Base-by-base conservation (phyloP, 2,113 vertebrate genomes). In the Arothron firmamentum region DNA sequence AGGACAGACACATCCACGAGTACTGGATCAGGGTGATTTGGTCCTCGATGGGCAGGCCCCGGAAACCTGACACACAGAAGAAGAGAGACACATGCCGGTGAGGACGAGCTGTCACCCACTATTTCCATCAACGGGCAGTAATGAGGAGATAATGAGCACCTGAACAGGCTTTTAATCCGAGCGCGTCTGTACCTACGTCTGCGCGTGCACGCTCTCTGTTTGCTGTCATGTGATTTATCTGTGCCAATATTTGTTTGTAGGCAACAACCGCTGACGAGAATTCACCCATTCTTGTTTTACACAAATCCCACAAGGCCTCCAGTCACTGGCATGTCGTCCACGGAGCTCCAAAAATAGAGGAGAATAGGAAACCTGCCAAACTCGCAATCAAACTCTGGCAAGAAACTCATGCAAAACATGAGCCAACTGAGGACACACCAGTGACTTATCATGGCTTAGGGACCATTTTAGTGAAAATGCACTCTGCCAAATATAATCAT, bases 11-110 rank as follows among this genome's bases (percentile, higher is more conserved):
- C 97, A 99, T 99, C 97, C 97, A 99, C 25, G 97, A 99, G 91
- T 99, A 99, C 92, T 99, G 97, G 91, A 99, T 99, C 90, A 99
- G 92, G 82, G 95, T 98, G 89, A 99, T 98, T 92, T 99, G 97
- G 95, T 99, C 97, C 93, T 99, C 97, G 13, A 99, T 97, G 88
- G 95, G 96, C 93, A 99, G 91, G 82, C 93, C 92, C 83, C 94
- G 94, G 90, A 99, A 99, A 90, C 97, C 97, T 99, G 85, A 84
- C 80, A 57, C 8, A 72, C 61, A 73, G 25, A 67, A 21, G 70
- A 46, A 56, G n/a, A 65, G 13, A 23, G 2, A 0, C n/a, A 47
- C 45, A 47, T 10, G 9, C 9, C 1, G 7, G 28, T 31, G 28
- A 31, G 2, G 34, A 38, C 1, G 10, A 38, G 34, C 9, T 38